Conservation (phyloP, 2,113 vertebrate species). For the Hyla sarda region DNA sequence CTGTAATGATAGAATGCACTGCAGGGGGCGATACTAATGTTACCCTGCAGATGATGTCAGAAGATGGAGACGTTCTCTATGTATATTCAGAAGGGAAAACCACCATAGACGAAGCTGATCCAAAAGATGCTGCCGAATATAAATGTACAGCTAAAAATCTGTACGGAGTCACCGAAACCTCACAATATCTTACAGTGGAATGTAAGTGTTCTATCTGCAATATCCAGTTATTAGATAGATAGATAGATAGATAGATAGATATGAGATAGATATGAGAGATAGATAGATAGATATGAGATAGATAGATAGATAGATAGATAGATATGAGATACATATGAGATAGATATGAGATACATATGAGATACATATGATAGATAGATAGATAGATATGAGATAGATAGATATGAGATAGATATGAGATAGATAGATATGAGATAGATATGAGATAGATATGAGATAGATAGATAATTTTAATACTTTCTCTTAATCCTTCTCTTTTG, state of each 20-base stretch:
- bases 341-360: too few relatives aligned
- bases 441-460: too few relatives aligned
- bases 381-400: too few relatives aligned
- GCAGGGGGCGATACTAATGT: constrained; percentile 61
- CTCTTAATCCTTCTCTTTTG: neutral
- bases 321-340: too few relatives aligned
- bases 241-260: too few relatives aligned
- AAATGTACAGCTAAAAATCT: constrained; percentile 66
- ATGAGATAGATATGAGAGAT: too few relatives aligned
- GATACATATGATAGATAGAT: too few relatives aligned
- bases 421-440: too few relatives aligned
- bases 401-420: too few relatives aligned
- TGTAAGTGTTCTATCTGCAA: constrained; percentile 63
- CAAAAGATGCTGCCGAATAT: constrained; percentile 62
- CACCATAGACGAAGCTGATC: constrained; percentile 58
- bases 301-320: too few relatives aligned
- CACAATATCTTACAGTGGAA: constrained; percentile 63
- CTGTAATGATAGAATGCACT: constrained; percentile 64
- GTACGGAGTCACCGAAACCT: constrained; percentile 59
- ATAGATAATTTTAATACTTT: too few relatives aligned
- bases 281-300: too few relatives aligned
- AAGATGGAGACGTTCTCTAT: neutral
- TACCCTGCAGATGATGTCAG: constrained; percentile 63
- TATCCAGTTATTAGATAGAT: neutral
- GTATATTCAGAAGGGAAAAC: constrained; percentile 39